Evolutionary conservation across 2,797 vertebrate genomes (phyloP).

Genomic region (Pempheris klunzingeri): DNA sequence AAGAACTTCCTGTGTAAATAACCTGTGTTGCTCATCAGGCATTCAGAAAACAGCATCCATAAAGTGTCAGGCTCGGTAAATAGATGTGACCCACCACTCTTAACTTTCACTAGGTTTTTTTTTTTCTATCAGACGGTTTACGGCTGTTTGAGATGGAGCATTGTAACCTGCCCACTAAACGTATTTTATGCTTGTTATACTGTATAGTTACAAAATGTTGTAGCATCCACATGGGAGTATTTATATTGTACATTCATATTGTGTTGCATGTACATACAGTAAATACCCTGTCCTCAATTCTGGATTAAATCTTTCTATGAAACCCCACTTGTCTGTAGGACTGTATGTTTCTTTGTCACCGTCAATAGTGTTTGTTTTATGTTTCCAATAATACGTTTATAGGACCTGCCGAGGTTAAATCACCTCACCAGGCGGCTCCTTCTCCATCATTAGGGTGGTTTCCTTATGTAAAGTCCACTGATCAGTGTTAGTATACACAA

Average conservation of each 20-base stretch:
- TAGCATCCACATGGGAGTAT: constrained; percentile 75
- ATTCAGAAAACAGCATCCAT: constrained; percentile 9
- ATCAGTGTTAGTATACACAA: background rate
- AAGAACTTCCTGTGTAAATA: constrained; percentile 12
- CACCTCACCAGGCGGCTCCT: background rate
- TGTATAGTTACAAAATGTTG: constrained; percentile 66
- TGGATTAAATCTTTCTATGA: constrained; percentile 84
- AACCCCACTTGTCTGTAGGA: constrained; percentile 34
- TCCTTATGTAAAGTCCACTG: background rate
- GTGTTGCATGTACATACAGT: constrained; percentile 86
- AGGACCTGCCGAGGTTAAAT: too few species aligned
- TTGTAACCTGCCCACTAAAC: constrained; percentile 87
- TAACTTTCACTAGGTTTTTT: constrained; percentile 40
- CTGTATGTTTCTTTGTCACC: background rate
- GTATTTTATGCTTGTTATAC: constrained; percentile 81
- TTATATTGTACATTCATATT: constrained; percentile 82
- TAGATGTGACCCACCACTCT: constrained; percentile 47
- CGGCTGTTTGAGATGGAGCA: constrained; percentile 86
- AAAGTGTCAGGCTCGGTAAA: constrained; percentile 42
- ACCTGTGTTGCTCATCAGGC: constrained; percentile 14
- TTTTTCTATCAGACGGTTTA: constrained; percentile 60
- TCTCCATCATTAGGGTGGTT: background rate
- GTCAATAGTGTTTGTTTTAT: background rate
- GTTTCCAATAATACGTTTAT: background rate
- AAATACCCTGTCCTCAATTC: constrained; percentile 70